phyloP scores from a whole-genome alignment of 2,797 vertebrate species.

The Paramormyrops hopkinsi region DNA sequence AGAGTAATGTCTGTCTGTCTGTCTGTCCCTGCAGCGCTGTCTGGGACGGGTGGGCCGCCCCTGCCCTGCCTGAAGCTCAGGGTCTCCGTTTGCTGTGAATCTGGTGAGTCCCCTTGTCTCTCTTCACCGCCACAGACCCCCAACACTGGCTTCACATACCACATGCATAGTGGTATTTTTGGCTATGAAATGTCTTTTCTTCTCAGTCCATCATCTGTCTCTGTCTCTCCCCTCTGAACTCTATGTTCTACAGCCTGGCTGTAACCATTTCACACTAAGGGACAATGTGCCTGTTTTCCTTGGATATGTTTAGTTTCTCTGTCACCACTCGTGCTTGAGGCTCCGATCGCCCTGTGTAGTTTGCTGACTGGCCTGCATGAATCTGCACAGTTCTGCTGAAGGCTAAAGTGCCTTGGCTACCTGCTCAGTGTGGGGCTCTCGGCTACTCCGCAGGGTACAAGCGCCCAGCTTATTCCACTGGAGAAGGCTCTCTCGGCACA shows the following conservation, averaged over 20 bases:
- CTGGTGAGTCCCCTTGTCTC: conserved; percentile 57
- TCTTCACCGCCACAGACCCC: conserved; percentile 35
- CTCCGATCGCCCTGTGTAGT: background rate
- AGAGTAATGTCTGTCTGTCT: conserved; percentile 16
- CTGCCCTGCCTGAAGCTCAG: conserved; percentile 65
- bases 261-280: background rate
- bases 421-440: background rate
- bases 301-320: background rate
- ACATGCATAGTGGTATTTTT: background rate
- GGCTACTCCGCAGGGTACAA: background rate
- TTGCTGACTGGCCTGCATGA: background rate
- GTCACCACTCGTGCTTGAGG: background rate
- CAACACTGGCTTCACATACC: background rate
- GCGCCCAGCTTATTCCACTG: background rate
- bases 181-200: background rate
- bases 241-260: background rate
- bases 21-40: conserved; percentile 47
- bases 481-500: background rate
- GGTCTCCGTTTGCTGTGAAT: conserved; percentile 62
- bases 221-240: background rate
- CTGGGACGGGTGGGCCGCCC: conserved; percentile 53
- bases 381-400: background rate
- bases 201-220: background rate
- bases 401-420: background rate
- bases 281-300: background rate